Evolutionary conservation across 1,140 invertebrate species (phyloP), one percentile per base, ranked within the genome.

Genomic region (Bombus huntii): DNA sequence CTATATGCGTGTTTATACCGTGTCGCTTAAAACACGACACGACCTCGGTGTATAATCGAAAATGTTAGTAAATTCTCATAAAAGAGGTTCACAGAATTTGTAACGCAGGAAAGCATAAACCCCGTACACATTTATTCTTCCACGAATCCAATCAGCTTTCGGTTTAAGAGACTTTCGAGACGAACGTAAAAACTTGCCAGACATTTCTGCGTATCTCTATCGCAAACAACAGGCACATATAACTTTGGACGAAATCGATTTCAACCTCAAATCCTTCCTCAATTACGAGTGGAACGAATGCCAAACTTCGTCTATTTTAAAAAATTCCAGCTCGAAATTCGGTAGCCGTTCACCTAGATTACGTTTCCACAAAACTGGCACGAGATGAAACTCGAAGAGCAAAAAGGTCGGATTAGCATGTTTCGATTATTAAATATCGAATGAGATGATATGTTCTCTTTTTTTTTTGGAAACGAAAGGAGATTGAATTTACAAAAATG

Each of bases 121-220:
- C 71, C 12, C 4, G 37, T 12, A 13, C 47, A 53, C 53, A 28
- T 59, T 57, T 12, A 1, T 34, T 59, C 53, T 12, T 8, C 47
- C 28, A 18, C 15, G 74, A 57, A 76, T 59, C 53, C 31, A 76
- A 76, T 76, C 74, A 53, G 34, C 31, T 59, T 75, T 59, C 31
- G 34, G 34, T 59, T 37, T 31, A 59, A 76, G 74, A 15, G 47
- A 76, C 74, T 76, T 76, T 59, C 47, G 47, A 76, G 47, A 28
- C 47, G 47, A 59, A 37, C 34, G 34, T 76, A 76, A 59, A 76
- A 76, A 76, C 74, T 76, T 76, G 74, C 34, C 53, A 76, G 53
- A 76, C 34, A 31, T 76, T 76, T 39, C 74, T 57, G 12, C 74
- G 57, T 37, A 59, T 59, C 53, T 76, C 53, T 76, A 39, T 59